phyloP scores from a whole-genome alignment of 2,113 vertebrate genomes.

The Hippocampus barbouri region DNA sequence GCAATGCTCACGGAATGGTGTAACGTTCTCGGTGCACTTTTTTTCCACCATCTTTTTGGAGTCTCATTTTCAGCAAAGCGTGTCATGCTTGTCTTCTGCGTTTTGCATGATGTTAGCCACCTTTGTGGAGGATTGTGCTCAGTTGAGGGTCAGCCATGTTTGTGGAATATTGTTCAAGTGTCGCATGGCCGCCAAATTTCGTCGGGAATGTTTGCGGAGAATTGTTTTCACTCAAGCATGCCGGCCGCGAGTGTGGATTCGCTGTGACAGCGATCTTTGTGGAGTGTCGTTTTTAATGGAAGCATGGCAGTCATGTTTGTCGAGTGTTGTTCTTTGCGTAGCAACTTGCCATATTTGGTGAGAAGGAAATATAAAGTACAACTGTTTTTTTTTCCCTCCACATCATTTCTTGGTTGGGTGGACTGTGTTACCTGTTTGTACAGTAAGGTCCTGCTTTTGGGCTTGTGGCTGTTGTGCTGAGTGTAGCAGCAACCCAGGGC shows the following conservation, averaged over 20 bases:
- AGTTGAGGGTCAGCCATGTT: neutral
- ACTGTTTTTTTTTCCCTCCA: neutral
- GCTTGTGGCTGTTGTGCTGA: constrained; percentile 78
- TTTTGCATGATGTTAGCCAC: neutral
- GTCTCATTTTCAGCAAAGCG: too few relatives aligned
- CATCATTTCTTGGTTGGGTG: neutral
- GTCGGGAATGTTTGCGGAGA: too few relatives aligned
- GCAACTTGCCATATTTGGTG: neutral
- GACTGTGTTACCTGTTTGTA: constrained; percentile 77
- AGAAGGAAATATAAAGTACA: neutral
- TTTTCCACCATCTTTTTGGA: too few relatives aligned
- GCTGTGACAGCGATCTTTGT: neutral
- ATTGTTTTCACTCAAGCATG: too few relatives aligned
- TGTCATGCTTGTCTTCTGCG: too few relatives aligned
- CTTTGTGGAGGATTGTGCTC: neutral
- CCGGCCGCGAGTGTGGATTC: too few relatives aligned
- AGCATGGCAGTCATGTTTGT: neutral
- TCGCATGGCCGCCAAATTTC: too few relatives aligned
- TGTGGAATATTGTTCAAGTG: neutral
- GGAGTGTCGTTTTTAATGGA: neutral
- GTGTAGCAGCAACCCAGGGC: constrained; percentile 80
- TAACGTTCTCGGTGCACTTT: too few relatives aligned
- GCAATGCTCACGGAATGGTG: too few relatives aligned
- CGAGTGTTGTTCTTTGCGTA: neutral
- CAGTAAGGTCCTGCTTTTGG: constrained; percentile 74